These are phyloP conservation scores for Lacerta viridis DNA, from an alignment of 2,797 vertebrate genomes.

Conservation along the genomic window DNA sequence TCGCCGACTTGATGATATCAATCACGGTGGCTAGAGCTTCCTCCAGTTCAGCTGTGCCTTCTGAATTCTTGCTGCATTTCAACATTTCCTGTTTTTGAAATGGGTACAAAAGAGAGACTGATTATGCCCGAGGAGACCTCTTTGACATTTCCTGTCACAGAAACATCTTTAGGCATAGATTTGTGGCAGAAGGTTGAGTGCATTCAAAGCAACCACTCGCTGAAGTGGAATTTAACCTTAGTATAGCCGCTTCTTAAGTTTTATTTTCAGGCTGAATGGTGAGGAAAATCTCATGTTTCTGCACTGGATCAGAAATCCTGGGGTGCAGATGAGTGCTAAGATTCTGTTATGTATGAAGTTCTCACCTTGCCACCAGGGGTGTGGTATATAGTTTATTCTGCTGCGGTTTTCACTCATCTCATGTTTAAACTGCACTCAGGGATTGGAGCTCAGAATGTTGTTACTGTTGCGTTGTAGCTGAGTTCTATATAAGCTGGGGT, in stretches of 20 bases:
- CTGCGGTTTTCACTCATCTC: too few species aligned
- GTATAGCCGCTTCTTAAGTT: background rate
- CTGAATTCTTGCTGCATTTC: slow-evolving; percentile 89
- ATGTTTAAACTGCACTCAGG: too few species aligned
- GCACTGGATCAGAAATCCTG: background rate
- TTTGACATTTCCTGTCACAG: background rate
- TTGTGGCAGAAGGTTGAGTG: background rate
- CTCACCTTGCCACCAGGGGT: too few species aligned
- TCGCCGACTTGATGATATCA: slow-evolving; percentile 94
- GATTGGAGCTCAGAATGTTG: too few species aligned
- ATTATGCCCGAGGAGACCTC: background rate
- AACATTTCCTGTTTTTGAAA: slow-evolving; percentile 86
- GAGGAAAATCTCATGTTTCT: too few species aligned
- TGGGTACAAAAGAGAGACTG: background rate
- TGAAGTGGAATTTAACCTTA: too few species aligned
- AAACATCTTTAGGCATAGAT: background rate
- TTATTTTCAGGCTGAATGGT: background rate
- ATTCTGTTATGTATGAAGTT: too few species aligned
- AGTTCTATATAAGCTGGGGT: too few species aligned
- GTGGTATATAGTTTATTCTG: too few species aligned
- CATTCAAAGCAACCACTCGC: background rate
- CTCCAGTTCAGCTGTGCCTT: slow-evolving; percentile 87
- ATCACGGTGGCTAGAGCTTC: slow-evolving; percentile 90
- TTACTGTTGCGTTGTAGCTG: too few species aligned
- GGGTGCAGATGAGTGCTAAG: background rate